Base-by-base conservation (phyloP, 2,888 invertebrate genomes). In the Drosophila rubida region DNA sequence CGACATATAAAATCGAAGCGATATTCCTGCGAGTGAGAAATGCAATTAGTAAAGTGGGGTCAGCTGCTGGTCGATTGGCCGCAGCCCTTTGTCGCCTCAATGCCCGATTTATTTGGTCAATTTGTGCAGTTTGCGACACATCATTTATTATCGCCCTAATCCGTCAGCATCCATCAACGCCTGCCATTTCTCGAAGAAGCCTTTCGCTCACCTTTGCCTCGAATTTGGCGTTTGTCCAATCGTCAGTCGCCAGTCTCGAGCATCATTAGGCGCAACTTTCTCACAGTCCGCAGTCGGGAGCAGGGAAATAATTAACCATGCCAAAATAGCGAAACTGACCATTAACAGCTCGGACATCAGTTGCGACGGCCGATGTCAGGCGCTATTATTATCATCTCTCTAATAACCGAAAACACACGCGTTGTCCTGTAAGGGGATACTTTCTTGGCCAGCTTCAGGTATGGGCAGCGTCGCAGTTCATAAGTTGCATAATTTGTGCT, bases 351-450 rank as follows among this genome's bases (percentile, higher is more conserved):
- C 74, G 74, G 72, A 53, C 53, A 57, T 51, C 75, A 54, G 54
- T 42, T 50, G 49, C 58, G 80, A 86, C 83, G 88, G 77, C 74
- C 80, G 87, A 82, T 78, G 90, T 82, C 89, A 75, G 61, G 80
- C 80, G 80, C 80, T 75, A 90, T 90, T 90, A 90, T 90, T 90
- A 90, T 90, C 90, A 90, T 90, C 90, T 90, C 75, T 73, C 90
- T 90, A 90, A 90, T 90, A 89, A 88, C 87, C 85, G 78, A 90
- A 90, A 90, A 90, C 90, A 90, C 90, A 90, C 90, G 87, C 88
- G 77, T 50, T 81, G 49, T 59, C 68, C 84, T 69, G 84, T 78
- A 84, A 86, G 77, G 82, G 87, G 87, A 88, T 87, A 88, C 84
- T 88, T 80, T 84, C 50, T 45, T 61, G 53, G 49, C 9, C 57